Base-by-base conservation (phyloP, 2,888 invertebrate species). In the Gymnocheta viridis region DNA sequence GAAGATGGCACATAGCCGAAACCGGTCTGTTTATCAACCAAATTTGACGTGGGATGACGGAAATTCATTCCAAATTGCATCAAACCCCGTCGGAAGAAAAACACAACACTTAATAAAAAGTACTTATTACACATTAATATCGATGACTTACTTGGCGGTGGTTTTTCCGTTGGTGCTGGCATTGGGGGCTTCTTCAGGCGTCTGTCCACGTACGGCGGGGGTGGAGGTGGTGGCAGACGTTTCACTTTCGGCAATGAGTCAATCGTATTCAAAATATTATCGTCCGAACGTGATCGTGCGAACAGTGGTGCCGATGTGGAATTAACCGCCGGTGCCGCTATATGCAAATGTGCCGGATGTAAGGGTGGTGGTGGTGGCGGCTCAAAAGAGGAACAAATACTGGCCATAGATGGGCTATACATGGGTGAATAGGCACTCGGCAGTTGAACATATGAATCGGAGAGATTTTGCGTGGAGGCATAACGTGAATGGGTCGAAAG, bases 391-490 rank as follows among this genome's bases (percentile, higher is more conserved):
- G 95, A 92, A 92, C 94, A 92, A 92, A 94, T 90, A 92, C 94
- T 95, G 22, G 95, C 92, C 82, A 95, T 94, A 4, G 94, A 94
- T 86, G 94, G 92, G 29, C 95, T 95, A 89, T 95, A 95, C 88
- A 95, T 93, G 80, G 94, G 94, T 9, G 94, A 93, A 85, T 94
- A 93, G 7, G 93, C 93, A 17, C 91, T 89, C 12, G 95, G 95
- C 70, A 95, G 91, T 91, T 95, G 95, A 10, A 95, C 94, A 87
- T 95, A 95, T 0, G 95, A 95, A 89, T 95, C 95, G 0, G 95
- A 95, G 49, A 96, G 93, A 91, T 96, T 96, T 90, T 96, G 96
- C 89, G 96, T 96, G 6, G 96, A 96, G 24, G 96, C 95, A 89
- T 96, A 96, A 82, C 95, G 94, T 6, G 95, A 95, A 27, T 94